phyloP scores from a whole-genome alignment of 1,140 invertebrate species.

The Vanessa tameamea region DNA sequence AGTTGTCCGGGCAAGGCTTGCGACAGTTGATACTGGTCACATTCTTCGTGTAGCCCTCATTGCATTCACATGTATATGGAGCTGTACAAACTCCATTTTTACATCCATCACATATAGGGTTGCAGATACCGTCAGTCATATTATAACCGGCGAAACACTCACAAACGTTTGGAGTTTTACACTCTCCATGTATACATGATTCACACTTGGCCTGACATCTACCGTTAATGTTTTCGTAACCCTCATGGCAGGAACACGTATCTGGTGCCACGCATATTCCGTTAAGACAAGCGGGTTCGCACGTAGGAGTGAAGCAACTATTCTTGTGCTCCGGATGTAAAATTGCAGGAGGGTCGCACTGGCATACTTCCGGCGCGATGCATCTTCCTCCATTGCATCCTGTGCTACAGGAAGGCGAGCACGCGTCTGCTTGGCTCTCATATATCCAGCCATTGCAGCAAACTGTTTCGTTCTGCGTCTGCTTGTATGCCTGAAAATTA shows the following conservation, averaged over 20 bases:
- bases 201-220: constrained; percentile 74
- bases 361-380: constrained; percentile 79
- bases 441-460: constrained; percentile 38
- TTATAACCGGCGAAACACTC: constrained; percentile 41
- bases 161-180: constrained; percentile 38
- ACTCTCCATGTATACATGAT: constrained; percentile 70
- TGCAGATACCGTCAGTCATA: constrained; percentile 31
- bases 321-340: constrained; percentile 49
- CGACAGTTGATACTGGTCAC: constrained; percentile 24
- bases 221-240: constrained; percentile 37
- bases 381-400: constrained; percentile 82
- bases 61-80: constrained; percentile 35
- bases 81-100: constrained; percentile 37
- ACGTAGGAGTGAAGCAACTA: constrained; percentile 71
- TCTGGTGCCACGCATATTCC: constrained; percentile 59
- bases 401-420: constrained; percentile 77
- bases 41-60: constrained; percentile 30
- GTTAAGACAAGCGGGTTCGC: constrained; percentile 76
- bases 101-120: constrained; percentile 38
- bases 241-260: constrained; percentile 45
- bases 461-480: constrained; percentile 9
- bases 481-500: constrained; percentile 15
- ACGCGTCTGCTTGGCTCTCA: constrained; percentile 58
- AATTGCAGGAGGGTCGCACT: constrained; percentile 61
- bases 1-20: constrained; percentile 35